Evolutionary conservation across 2,797 vertebrate genomes (phyloP), one percentile per base, ranked within the genome.

Genomic region (Argya squamiceps): DNA sequence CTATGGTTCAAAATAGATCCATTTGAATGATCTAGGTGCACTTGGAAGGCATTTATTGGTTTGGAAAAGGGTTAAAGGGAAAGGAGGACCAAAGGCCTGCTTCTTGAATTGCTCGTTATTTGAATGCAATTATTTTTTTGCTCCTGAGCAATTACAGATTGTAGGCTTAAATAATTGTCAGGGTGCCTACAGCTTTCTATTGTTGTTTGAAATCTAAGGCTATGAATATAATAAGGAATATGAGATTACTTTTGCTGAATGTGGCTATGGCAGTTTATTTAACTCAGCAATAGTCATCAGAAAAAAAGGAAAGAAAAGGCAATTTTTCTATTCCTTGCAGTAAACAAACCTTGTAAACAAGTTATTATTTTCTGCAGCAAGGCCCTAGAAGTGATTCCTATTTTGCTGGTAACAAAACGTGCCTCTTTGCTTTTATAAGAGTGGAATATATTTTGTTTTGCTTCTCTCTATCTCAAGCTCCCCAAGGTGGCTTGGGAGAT

Each of bases 261-360:
- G 17, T 43, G 49, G 88, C 86, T 89, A 3, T 49, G 68, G 77
- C 56, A 78, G 89, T 89, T 93, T 83, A 79, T 93, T 96, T 91
- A 92, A 85, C 56, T 71, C 80, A 21, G 78, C 75, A 76, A 70
- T 20, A 74, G 56, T 83, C 73, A 85, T 39, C 56, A 58, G 63
- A 68, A 79, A 67, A 55, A 76, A 68, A 36, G 36, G 59, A 64
- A 91, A 83, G 71, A 91, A 85, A 93, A 93, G 53, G 52, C 49
- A 89, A 67, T 36, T 74, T 91, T 93, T 82, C 60, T 65, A 12
- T 83, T 91, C 64, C 47, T 92, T 64, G 68, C 71, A 80, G 73
- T 92, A 93, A 97, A 84, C 78, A 94, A 77, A 80, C 79, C 87
- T 88, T 78, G 73, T 90, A 89, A 95, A 95, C 91, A 92, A 77